These are phyloP conservation scores for Trichonephila inaurata DNA, from an alignment of 1,140 invertebrate species.

Conservation along the genomic window DNA sequence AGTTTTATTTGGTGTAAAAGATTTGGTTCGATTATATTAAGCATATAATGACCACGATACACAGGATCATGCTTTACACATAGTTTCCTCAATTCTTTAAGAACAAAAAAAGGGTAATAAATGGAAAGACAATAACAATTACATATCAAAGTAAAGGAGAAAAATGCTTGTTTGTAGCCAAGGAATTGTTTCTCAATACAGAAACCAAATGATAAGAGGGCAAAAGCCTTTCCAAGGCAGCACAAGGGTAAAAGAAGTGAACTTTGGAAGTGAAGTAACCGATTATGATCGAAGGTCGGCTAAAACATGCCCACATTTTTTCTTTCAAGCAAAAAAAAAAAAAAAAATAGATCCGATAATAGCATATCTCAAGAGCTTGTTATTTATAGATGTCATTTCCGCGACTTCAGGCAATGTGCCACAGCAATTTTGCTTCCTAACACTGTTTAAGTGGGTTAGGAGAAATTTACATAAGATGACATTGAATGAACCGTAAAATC, in stretches of 20 bases:
- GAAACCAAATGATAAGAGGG: conserved; percentile 10
- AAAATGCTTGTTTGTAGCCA: background rate
- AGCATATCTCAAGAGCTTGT: conserved; percentile 25
- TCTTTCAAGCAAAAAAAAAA: background rate
- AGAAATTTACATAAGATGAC: background rate
- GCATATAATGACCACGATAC: too few relatives aligned
- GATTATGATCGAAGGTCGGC: conserved; percentile 7
- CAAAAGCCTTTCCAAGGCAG: background rate
- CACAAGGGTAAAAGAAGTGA: background rate
- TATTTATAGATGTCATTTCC: conserved; percentile 49
- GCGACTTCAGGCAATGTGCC: conserved; percentile 37
- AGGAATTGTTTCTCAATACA: background rate
- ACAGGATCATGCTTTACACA: too few relatives aligned
- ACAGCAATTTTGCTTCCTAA: background rate
- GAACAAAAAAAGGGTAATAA: too few relatives aligned
- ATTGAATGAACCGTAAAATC: background rate
- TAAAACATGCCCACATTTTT: background rate
- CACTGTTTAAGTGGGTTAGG: background rate
- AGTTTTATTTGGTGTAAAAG: too few relatives aligned
- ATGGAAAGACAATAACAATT: too few relatives aligned
- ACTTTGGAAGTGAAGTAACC: conserved; percentile 14
- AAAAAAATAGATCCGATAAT: conserved; percentile 20
- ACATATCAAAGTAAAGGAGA: background rate
- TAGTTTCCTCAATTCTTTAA: too few relatives aligned
- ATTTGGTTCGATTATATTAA: too few relatives aligned